Evolutionary conservation across 1,140 invertebrate species (phyloP).

Genomic region (Cephus cinctus): DNA sequence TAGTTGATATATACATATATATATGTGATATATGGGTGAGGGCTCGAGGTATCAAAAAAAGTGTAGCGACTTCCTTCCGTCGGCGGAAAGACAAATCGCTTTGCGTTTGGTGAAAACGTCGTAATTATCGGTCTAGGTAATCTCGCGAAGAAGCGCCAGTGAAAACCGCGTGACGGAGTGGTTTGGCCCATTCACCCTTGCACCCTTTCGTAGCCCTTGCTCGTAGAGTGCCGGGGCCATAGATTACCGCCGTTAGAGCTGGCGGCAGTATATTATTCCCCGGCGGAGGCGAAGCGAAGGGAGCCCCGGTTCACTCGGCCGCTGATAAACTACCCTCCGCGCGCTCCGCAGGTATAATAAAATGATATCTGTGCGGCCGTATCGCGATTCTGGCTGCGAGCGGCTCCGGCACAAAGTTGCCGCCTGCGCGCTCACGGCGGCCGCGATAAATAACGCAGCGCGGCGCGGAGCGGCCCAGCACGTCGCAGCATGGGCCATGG

Average conservation of each 20-base stretch:
- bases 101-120: slow-evolving; percentile 41
- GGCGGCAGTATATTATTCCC: slow-evolving; percentile 41
- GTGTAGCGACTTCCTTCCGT: too few species aligned
- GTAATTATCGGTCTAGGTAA: slow-evolving; percentile 42
- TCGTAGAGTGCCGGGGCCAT: slow-evolving; percentile 36
- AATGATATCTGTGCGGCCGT: slow-evolving; percentile 43
- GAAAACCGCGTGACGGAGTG: slow-evolving; percentile 39
- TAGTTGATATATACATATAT: too few species aligned
- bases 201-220: slow-evolving; percentile 26
- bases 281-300: slow-evolving; percentile 12
- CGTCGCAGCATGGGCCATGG: slow-evolving; percentile 4
- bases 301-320: slow-evolving; percentile 23
- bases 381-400: slow-evolving; percentile 37
- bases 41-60: too few species aligned
- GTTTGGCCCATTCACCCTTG: slow-evolving; percentile 32
- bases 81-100: slow-evolving; percentile 40
- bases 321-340: slow-evolving; percentile 44
- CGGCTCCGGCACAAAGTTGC: slow-evolving; percentile 36
- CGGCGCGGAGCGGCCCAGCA: neutral
- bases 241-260: slow-evolving; percentile 41
- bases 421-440: slow-evolving; percentile 36
- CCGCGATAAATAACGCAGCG: slow-evolving; percentile 41
- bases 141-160: slow-evolving; percentile 26
- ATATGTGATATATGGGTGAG: too few species aligned
- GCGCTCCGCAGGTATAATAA: slow-evolving; percentile 44